Conservation (phyloP, 2,113 vertebrate species). For the Oryzias celebensis region DNA sequence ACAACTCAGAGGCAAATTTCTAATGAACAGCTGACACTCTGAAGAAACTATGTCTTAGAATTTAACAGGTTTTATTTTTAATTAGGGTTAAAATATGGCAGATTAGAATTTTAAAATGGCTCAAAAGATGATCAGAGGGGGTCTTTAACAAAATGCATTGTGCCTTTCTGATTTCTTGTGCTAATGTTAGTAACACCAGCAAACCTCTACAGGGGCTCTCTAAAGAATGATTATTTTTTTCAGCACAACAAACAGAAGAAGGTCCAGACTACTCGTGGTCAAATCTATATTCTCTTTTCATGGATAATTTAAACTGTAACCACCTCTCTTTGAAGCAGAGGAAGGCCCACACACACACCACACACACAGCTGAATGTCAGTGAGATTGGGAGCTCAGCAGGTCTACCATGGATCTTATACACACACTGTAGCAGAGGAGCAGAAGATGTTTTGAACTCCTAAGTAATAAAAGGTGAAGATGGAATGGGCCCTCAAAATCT, state of each 20-base stretch:
- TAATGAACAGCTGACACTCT: no score
- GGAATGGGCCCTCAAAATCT: background rate
- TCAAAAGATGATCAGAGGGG: no score
- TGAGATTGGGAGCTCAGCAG: conserved; percentile 19
- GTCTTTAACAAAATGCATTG: no score
- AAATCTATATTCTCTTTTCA: conserved; percentile 45
- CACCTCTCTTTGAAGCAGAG: conserved; percentile 19
- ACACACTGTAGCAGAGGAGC: conserved; percentile 1
- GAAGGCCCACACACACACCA: conserved; percentile 5
- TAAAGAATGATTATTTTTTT: conserved; percentile 25
- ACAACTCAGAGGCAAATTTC: no score
- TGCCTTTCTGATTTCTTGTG: background rate
- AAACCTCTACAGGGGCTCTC: conserved; percentile 22
- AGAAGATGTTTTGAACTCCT: background rate
- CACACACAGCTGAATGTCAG: conserved; percentile 24
- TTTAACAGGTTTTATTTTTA: no score
- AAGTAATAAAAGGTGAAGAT: background rate
- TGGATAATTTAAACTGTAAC: conserved; percentile 46
- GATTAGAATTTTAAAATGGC: no score
- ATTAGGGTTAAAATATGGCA: no score
- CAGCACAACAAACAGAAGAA: conserved; percentile 11
- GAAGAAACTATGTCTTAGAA: no score
- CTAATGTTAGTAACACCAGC: background rate
- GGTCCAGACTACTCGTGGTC: background rate
- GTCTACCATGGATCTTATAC: conserved; percentile 14